phyloP scores from a whole-genome alignment of 2,797 vertebrate genomes.

The Strix occidentalis region DNA sequence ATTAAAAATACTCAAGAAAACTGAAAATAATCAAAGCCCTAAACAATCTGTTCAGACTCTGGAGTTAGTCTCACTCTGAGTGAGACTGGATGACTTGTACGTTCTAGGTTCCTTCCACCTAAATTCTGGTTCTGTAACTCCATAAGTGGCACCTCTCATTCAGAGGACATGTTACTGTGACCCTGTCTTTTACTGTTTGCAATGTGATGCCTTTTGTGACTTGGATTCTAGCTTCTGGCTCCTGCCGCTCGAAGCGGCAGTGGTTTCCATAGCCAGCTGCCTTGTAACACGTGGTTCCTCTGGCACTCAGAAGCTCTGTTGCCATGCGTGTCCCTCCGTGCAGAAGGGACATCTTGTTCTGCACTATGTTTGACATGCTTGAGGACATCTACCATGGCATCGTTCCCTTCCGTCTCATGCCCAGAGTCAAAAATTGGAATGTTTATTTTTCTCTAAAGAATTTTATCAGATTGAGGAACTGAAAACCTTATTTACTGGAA shows the following conservation, averaged over 20 bases:
- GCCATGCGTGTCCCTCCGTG: background rate
- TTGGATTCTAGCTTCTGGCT: background rate
- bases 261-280: constrained; percentile 3
- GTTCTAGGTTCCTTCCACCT: background rate
- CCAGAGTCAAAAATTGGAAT: background rate
- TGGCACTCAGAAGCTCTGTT: background rate
- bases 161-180: background rate
- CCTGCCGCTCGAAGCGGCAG: background rate
- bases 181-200: background rate
- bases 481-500: background rate
- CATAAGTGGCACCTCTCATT: background rate
- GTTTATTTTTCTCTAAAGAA: background rate
- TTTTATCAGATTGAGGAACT: background rate
- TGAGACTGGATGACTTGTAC: background rate
- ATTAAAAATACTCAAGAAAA: background rate
- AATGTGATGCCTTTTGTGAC: background rate
- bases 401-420: background rate
- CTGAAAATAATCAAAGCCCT: background rate
- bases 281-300: background rate
- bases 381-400: background rate
- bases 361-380: background rate
- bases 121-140: background rate
- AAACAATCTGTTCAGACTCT: background rate
- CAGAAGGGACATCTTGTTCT: background rate
- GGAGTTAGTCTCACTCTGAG: background rate